Percentiles rank a stretch among this genome's conserved stretches.
phyloP scores from a whole-genome alignment of 2,113 vertebrate genomes.

The Colossoma macropomum region DNA sequence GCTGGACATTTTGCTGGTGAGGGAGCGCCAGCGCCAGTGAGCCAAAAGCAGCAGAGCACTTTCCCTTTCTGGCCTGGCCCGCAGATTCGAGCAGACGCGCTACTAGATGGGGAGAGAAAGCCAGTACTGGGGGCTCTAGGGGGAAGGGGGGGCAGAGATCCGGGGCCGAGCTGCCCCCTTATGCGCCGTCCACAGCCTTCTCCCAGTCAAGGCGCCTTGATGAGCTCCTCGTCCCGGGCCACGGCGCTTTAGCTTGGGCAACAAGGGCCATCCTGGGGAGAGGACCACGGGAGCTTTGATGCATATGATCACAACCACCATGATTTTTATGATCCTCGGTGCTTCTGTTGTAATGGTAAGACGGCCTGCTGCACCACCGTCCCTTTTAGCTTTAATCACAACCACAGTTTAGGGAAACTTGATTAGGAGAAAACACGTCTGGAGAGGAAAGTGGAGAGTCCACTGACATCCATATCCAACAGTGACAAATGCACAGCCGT shows the following conservation, averaged over 20 bases:
- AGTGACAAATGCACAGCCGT: constrained; percentile 12
- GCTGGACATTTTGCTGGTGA: constrained; percentile 54
- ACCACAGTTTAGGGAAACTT: neutral
- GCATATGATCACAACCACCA: constrained; percentile 98
- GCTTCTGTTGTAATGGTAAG: constrained; percentile 99
- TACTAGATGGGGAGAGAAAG: constrained; percentile 55
- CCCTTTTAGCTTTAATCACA: neutral
- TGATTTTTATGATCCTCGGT: constrained; percentile 99
- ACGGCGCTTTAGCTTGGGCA: constrained; percentile 67
- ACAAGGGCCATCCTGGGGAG: constrained; percentile 75
- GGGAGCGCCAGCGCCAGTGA: constrained; percentile 63
- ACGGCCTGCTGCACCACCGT: constrained; percentile 50
- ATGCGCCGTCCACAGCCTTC: constrained; percentile 52
- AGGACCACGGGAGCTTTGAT: constrained; percentile 83
- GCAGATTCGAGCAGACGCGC: constrained; percentile 47
- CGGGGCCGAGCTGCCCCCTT: constrained; percentile 54
- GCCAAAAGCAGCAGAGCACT: constrained; percentile 62
- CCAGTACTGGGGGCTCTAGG: constrained; percentile 40
- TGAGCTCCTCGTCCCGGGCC: constrained; percentile 74
- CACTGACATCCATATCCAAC: neutral
- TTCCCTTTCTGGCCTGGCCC: constrained; percentile 31
- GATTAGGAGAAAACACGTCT: neutral
- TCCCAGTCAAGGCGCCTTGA: constrained; percentile 74
- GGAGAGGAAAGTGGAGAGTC: constrained; percentile 23
- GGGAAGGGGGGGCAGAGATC: constrained; percentile 21